Conservation (phyloP, 2,888 invertebrate species). For the Cyrtodaria siliqua region DNA sequence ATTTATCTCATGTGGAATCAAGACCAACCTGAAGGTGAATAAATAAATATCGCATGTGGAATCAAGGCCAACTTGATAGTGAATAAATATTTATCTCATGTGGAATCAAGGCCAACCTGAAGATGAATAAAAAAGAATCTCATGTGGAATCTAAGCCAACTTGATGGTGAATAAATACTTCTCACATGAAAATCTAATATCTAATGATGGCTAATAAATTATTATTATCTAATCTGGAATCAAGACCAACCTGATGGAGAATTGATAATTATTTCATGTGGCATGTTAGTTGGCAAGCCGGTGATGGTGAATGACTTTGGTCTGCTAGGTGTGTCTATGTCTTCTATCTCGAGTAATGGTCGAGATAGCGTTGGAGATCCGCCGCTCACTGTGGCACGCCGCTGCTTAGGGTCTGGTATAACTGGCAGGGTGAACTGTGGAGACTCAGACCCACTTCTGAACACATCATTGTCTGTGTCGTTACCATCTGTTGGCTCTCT, state of each 20-base stretch:
- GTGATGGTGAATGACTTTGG: slow-evolving; percentile 77
- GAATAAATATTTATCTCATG: too few species aligned
- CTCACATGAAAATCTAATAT: too few species aligned
- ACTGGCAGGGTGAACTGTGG: slow-evolving; percentile 81
- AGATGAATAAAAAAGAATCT: slow-evolving; percentile 58
- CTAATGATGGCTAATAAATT: too few species aligned
- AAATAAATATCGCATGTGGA: too few species aligned
- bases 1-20: too few species aligned
- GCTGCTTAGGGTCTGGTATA: slow-evolving; percentile 87
- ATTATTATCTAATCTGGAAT: too few species aligned
- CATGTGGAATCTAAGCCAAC: slow-evolving; percentile 52
- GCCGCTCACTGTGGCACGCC: slow-evolving; percentile 95
- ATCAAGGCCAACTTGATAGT: too few species aligned
- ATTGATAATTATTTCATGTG: slow-evolving; percentile 60
- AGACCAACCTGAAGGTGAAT: too few species aligned
- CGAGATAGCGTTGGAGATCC: slow-evolving; percentile 85
- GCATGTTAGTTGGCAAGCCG: slow-evolving; percentile 48
- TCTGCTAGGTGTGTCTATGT: slow-evolving; percentile 76
- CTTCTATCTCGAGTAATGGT: slow-evolving; percentile 78
- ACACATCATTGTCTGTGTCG: slow-evolving; percentile 86
- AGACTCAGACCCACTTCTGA: slow-evolving; percentile 83
- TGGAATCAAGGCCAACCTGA: too few species aligned
- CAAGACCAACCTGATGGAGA: slow-evolving; percentile 62
- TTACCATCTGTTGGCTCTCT: slow-evolving; percentile 77
- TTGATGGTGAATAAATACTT: slow-evolving; percentile 60